Conservation (phyloP, 1,140 invertebrate genomes). For the Apis dorsata region DNA sequence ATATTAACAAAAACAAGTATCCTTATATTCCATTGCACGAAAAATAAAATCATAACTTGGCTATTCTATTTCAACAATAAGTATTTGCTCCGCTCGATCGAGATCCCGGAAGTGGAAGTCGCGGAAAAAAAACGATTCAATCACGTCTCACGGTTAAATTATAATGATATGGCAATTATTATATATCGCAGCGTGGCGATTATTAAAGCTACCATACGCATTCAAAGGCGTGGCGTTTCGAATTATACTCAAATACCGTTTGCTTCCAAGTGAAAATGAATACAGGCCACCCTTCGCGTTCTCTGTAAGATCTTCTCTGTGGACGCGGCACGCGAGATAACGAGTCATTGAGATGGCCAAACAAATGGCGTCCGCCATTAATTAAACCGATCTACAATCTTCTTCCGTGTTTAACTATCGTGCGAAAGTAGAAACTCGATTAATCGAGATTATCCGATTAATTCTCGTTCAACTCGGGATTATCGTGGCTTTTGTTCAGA, state of each 20-base stretch:
- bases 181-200: constrained; percentile 54
- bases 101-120: not conserved
- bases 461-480: too few species aligned
- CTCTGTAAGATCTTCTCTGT: not conserved
- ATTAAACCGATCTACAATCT: constrained; percentile 23
- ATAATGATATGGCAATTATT: constrained; percentile 66
- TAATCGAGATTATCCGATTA: constrained; percentile 13
- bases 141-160: constrained; percentile 49
- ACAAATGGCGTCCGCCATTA: not conserved
- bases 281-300: constrained; percentile 20
- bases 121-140: not conserved
- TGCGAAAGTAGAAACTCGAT: not conserved
- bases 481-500: too few species aligned
- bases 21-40: too few species aligned
- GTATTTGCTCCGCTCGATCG: not conserved
- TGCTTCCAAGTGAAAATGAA: constrained; percentile 55
- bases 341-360: constrained; percentile 11
- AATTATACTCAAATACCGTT: constrained; percentile 61
- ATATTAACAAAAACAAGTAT: too few species aligned
- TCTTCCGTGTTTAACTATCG: constrained; percentile 25
- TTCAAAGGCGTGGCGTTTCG: constrained; percentile 64
- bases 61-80: not conserved
- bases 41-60: too few species aligned
- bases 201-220: constrained; percentile 61
- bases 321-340: not conserved